Conservation (phyloP, 2,888 invertebrate species). For the Troilus luridus region DNA sequence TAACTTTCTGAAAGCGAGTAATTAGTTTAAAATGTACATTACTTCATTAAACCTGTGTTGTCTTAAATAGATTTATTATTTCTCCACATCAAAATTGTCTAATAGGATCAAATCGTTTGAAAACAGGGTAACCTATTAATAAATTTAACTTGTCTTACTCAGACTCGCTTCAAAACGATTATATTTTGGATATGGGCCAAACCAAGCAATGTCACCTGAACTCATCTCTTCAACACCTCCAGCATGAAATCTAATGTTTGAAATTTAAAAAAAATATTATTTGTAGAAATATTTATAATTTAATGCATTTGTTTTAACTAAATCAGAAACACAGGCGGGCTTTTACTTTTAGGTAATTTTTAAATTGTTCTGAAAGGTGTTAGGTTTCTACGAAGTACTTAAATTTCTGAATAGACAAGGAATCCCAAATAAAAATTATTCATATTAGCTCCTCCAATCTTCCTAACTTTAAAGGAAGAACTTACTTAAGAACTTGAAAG, state of each 20-base stretch:
- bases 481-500: no score
- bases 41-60: not conserved
- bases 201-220: not conserved
- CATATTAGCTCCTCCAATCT: no score
- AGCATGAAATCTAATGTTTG: not conserved
- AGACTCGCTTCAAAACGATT: constrained; percentile 23
- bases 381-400: no score
- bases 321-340: no score
- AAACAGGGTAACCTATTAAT: not conserved
- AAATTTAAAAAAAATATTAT: no score
- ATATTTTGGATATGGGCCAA: constrained; percentile 7
- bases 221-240: not conserved
- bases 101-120: not conserved
- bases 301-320: no score
- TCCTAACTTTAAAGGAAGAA: no score
- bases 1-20: not conserved
- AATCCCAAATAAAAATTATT: no score
- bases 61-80: not conserved
- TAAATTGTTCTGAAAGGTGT: no score
- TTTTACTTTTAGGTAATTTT: no score
- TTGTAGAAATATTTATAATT: no score
- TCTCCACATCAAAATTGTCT: not conserved
- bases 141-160: not conserved
- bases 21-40: not conserved
- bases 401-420: no score